Evolutionary conservation across 2,888 invertebrate genomes (phyloP).

Genomic region (Diplazon laetatorius): DNA sequence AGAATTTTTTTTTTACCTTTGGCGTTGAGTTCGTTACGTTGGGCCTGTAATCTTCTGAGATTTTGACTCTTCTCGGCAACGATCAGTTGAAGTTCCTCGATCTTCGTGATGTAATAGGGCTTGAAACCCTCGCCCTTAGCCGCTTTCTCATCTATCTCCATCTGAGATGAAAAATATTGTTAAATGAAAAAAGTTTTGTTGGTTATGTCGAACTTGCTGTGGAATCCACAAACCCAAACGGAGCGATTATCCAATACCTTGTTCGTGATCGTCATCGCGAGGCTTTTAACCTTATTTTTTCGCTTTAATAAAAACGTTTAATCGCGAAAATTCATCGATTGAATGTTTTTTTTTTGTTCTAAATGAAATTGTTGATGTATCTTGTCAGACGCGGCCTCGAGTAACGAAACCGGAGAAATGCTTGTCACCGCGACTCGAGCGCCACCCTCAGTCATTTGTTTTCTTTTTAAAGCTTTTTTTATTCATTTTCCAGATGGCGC

Average conservation of each 20-base stretch:
- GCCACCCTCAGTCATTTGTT: constrained; percentile 23
- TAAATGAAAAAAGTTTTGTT: constrained; percentile 20
- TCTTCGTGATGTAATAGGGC: constrained; percentile 98
- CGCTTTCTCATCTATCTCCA: constrained; percentile 88
- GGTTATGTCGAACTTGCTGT: constrained; percentile 7
- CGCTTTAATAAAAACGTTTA: constrained; percentile 5
- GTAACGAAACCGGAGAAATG: constrained; percentile 56
- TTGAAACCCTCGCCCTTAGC: constrained; percentile 94
- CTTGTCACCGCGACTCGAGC: constrained; percentile 61
- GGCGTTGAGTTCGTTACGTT: constrained; percentile 98
- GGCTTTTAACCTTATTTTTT: constrained; percentile 35
- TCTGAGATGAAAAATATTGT: constrained; percentile 82
- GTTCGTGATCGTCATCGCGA: constrained; percentile 79
- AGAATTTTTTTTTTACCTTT: too few species aligned
- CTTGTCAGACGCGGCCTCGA: constrained; percentile 13
- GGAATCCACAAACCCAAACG: background rate
- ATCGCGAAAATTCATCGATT: constrained; percentile 28
- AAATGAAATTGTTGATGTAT: constrained; percentile 13
- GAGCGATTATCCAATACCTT: constrained; percentile 71
- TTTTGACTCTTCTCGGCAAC: constrained; percentile 99
- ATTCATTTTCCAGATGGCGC: too few species aligned
- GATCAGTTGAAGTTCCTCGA: constrained; percentile 97
- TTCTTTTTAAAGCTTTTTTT: too few species aligned
- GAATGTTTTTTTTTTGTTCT: too few species aligned
- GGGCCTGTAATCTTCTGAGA: constrained; percentile 97